Percentiles rank a stretch among this genome's conserved stretches.
These are phyloP conservation scores for Columbina picui DNA, from an alignment of 2,113 vertebrate species.

Conservation along the genomic window DNA sequence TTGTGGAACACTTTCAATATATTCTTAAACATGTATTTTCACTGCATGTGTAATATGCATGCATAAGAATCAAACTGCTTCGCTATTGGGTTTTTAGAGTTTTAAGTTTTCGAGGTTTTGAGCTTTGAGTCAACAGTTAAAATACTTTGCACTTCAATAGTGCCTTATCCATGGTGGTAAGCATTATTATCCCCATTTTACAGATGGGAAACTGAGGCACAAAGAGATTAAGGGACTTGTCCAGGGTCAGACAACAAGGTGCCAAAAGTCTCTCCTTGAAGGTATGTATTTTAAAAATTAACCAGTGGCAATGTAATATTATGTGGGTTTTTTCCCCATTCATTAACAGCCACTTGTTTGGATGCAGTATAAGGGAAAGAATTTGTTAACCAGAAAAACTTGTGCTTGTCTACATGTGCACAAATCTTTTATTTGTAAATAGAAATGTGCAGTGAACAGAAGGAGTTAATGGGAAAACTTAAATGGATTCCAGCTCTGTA, in stretches of 20 bases:
- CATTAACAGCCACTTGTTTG: not conserved
- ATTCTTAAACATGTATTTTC: not conserved
- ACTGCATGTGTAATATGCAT: not conserved
- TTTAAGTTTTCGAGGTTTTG: not conserved
- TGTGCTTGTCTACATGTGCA: fast-evolving
- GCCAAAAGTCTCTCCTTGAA: not conserved
- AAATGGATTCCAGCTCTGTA: not conserved
- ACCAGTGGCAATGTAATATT: not conserved
- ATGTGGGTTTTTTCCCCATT: not conserved
- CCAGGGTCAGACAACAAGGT: not conserved
- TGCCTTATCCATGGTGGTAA: not conserved
- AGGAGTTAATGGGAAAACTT: constrained; percentile 8
- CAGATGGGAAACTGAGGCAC: constrained; percentile 2
- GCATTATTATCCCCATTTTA: not conserved
- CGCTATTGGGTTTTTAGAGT: not conserved
- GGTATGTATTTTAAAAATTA: not conserved
- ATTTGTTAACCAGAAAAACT: not conserved
- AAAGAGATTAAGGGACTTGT: not conserved
- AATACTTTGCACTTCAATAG: not conserved
- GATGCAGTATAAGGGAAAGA: not conserved
- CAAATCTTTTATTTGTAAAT: not conserved
- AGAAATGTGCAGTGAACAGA: not conserved
- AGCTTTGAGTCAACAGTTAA: not conserved
- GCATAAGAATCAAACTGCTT: not conserved
- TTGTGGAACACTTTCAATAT: not conserved